A percentile compares a stretch with the other conserved stretches of the same genome.
These are phyloP conservation scores for Lasiommata megera DNA, from an alignment of 2,888 invertebrate genomes.

Conservation along the genomic window DNA sequence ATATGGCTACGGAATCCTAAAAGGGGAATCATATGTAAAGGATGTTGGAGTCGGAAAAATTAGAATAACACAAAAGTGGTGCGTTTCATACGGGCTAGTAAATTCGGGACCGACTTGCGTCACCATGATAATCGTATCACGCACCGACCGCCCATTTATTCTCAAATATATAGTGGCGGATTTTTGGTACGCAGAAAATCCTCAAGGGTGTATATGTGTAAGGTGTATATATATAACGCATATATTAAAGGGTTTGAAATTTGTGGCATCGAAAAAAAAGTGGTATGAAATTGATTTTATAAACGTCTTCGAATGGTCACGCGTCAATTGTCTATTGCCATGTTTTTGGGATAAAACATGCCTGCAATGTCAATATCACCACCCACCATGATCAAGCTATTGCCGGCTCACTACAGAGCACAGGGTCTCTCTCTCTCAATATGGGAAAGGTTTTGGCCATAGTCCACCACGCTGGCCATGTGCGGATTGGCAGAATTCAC, in stretches of 20 bases:
- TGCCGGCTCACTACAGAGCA: no score
- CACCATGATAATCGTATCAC: constrained; percentile 50
- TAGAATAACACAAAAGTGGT: constrained; percentile 41
- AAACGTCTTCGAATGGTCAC: background rate
- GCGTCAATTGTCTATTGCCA: background rate
- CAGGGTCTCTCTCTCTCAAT: no score
- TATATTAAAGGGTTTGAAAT: background rate
- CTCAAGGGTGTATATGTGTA: constrained; percentile 7
- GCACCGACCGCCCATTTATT: constrained; percentile 36
- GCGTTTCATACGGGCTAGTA: constrained; percentile 31
- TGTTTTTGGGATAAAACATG: no score
- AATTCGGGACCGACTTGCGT: constrained; percentile 42
- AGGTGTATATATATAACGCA: background rate
- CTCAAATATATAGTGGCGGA: constrained; percentile 25
- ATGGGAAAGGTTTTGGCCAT: no score
- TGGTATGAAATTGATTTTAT: background rate
- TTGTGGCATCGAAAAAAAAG: background rate
- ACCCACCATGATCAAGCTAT: no score
- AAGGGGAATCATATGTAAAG: constrained; percentile 28
- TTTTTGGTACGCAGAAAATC: constrained; percentile 16
- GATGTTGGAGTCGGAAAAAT: constrained; percentile 33
- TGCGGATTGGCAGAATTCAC: no score
- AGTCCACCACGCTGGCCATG: no score
- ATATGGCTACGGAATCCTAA: no score
- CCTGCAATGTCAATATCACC: no score